Base-by-base conservation (phyloP, 2,113 vertebrate genomes). In the Gorsachius goisagi region DNA sequence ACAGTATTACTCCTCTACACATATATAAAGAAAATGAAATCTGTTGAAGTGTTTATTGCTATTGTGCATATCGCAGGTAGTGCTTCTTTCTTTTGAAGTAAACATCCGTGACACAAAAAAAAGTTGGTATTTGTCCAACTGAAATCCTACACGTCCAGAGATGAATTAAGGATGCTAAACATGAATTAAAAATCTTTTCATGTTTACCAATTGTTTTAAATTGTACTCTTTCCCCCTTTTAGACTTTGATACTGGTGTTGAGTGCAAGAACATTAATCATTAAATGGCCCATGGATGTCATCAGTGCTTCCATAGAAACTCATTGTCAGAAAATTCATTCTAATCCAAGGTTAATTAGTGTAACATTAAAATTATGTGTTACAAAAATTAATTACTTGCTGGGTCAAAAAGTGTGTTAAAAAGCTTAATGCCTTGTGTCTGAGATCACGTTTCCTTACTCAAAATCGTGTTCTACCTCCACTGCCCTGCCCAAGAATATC, bases 271-370 rank as follows among this genome's bases (percentile, higher is more conserved):
- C 59, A 71, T 85, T 68, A 85, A 91, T 98, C 77, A 93, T 89
- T 85, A 89, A 71, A 49, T 87, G 59, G 53, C 89, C 86, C 44
- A 8, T 93, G 92, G 89, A 64, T 97, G 83, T 96, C 93, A 97
- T 95, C 60, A 71, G 86, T 88, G 78, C 88, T 94, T 95, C 79
- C 82, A 76, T 9, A 60, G 95, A 97, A 97, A 98, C 92, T 97
- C 94, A 95, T 94, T 97, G 97, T 98, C 96, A 97, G 93, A 95
- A 94, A 97, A 98, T 96, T 97, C 89, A 89, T 97, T 98, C 95
- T 97, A 97, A 97, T 97, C 97, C 94, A 96, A 95, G 98, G 97
- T 98, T 98, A 98, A 98, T 98, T 98, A 98, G 95, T 96, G 89
- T 97, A 98, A 95, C 97, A 96, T 98, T 98, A 98, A 98, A 97